Percentiles rank a stretch among this genome's conserved stretches.
Conservation (phyloP, 2,113 vertebrate genomes). For the Marmota flaviventris region DNA sequence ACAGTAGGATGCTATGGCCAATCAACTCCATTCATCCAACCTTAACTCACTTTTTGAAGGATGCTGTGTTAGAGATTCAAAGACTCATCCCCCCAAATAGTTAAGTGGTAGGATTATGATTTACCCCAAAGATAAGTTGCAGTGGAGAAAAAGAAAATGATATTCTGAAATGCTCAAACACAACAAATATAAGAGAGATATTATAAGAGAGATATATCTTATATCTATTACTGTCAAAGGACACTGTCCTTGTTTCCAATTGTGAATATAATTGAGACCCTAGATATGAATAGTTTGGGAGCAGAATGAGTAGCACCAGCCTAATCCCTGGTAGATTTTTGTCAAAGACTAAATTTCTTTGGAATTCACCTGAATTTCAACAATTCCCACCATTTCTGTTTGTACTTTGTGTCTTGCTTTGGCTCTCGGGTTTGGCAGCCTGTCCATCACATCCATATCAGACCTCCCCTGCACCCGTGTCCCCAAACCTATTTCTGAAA, state of each 20-base stretch:
- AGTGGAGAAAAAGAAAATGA: constrained; percentile 4
- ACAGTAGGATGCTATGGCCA: not conserved
- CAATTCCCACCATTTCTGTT: not conserved
- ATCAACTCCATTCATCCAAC: not conserved
- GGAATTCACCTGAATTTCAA: not conserved
- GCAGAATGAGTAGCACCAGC: not conserved
- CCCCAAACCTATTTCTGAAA: not conserved
- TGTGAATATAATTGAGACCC: not conserved
- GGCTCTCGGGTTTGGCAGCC: not conserved
- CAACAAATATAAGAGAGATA: not conserved
- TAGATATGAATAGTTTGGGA: not conserved
- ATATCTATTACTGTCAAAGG: not conserved
- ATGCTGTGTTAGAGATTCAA: not conserved
- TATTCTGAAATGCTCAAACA: not conserved
- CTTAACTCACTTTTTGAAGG: not conserved
- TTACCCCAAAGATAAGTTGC: not conserved
- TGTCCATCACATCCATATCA: not conserved
- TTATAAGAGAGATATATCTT: not conserved
- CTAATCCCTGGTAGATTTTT: not conserved
- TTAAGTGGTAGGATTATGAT: not conserved
- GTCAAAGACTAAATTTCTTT: not conserved
- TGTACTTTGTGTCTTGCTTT: not conserved
- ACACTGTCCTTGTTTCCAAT: not conserved
- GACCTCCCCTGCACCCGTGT: too few relatives aligned
- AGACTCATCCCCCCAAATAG: not conserved